These are phyloP conservation scores for Columba livia DNA, from an alignment of 2,113 vertebrate species.

Conservation along the genomic window DNA sequence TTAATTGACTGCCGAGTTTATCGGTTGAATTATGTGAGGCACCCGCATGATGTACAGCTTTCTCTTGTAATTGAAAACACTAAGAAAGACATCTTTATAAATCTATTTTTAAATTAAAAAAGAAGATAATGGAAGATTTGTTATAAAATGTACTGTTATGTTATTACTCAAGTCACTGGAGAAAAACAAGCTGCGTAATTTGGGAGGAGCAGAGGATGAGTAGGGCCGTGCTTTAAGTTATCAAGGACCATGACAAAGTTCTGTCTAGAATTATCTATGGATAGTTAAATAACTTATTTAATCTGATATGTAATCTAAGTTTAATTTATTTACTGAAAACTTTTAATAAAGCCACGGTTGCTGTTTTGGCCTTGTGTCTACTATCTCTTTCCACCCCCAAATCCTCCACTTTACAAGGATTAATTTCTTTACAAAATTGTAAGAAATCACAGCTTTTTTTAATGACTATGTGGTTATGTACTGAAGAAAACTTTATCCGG, in stretches of 20 bases:
- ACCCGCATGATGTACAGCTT: background rate
- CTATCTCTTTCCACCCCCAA: background rate
- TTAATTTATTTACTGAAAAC: background rate
- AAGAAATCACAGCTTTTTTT: background rate
- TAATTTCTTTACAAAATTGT: background rate
- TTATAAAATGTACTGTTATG: background rate
- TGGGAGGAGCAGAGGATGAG: background rate
- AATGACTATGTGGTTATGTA: background rate
- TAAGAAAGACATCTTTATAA: background rate
- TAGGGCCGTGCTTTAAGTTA: background rate
- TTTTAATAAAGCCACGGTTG: background rate
- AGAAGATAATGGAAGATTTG: background rate
- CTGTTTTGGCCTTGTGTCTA: background rate
- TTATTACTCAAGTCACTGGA: background rate
- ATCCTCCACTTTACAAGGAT: background rate
- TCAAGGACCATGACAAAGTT: background rate
- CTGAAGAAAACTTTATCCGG: background rate
- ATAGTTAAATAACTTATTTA: background rate
- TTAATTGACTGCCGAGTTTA: slow-evolving; percentile 57
- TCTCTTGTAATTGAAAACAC: background rate
- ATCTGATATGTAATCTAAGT: background rate
- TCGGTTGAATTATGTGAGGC: background rate
- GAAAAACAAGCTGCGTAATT: background rate
- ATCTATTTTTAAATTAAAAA: background rate
- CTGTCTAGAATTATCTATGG: background rate